These are phyloP conservation scores for Eublepharis macularius DNA, from an alignment of 2,113 vertebrate genomes.

Conservation along the genomic window DNA sequence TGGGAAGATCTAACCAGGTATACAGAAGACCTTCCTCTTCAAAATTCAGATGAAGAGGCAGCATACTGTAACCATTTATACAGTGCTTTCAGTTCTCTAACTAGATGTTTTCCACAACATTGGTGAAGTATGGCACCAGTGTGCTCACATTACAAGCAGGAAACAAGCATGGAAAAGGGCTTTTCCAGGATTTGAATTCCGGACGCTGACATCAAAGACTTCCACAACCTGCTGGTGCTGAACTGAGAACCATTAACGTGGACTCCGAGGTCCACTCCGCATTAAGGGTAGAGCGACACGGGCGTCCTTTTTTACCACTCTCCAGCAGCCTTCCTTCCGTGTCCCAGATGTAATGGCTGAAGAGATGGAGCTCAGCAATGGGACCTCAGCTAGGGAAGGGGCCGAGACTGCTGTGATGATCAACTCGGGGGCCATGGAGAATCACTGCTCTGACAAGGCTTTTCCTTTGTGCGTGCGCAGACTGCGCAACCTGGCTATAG, in stretches of 20 bases:
- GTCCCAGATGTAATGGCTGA: slow-evolving; percentile 44
- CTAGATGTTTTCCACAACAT: not conserved
- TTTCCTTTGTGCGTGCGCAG: slow-evolving; percentile 43
- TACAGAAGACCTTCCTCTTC: not conserved
- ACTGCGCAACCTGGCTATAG: slow-evolving; percentile 74
- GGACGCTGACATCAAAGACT: no score
- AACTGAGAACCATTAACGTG: not conserved
- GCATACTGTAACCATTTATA: not conserved
- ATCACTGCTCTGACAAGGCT: slow-evolving; percentile 36
- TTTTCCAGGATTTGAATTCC: not conserved
- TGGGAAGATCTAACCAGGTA: not conserved
- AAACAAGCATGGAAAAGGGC: not conserved
- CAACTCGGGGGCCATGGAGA: not conserved
- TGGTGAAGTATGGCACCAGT: no score
- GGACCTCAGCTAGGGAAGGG: slow-evolving; percentile 29
- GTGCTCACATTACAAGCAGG: not conserved
- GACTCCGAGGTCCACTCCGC: not conserved
- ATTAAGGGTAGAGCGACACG: not conserved
- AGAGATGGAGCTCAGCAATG: not conserved
- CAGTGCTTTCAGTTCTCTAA: not conserved
- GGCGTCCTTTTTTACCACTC: not conserved
- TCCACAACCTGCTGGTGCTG: not conserved
- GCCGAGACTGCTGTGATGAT: slow-evolving; percentile 46
- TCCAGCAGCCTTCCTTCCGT: not conserved
- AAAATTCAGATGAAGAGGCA: not conserved